Base-by-base conservation (phyloP, 2,797 vertebrate species). In the Antrozous pallidus region DNA sequence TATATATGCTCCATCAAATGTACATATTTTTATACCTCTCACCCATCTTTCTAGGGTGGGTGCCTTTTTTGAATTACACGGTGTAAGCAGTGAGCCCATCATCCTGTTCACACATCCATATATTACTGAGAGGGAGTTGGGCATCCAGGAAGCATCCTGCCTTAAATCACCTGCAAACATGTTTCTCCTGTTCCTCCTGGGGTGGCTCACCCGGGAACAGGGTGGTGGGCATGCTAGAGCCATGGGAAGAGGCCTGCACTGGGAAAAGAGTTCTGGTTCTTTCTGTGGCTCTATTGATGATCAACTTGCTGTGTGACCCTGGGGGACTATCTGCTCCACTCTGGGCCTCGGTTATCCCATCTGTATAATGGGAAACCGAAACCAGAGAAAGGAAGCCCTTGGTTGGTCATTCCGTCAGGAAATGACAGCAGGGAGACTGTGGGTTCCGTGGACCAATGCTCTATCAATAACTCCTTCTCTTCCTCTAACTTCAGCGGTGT, bases 1-100 rank as follows among this genome's bases (percentile, higher is more conserved):
- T 97, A 97, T 97, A 96, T 94, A 97, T 97, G 94, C 96, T 96
- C 96, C 95, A 96, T 97, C 96, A 96, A 96, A 97, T 97, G 96
- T 97, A 97, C 94, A 97, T 97, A 97, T 97, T 97, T 97, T 97
- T 96, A 95, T 96, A 94, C 96, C 91, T 96, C 95, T 97, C 93
- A 95, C 96, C 88, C 96, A 96, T 96, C 95, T 96, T 96, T 88
- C 95, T 40, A 82, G 95, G 93, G 91, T 93, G 84, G 96, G 82
- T 80, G 73, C 96, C 85, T 65, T 95, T 97, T 96, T 97, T 97
- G 97, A 97, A 97, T 97, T 97, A 96, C 96, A 95, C 47, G 38
- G 87, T 93, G 38, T 96, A 97, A 97, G 97, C 95, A 97, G 96
- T 93, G 96, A 96, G 95, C 90, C 94, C 94, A 96, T 96, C 96